Base-by-base conservation (phyloP, 2,113 vertebrate species). In the Sylvietta virens region DNA sequence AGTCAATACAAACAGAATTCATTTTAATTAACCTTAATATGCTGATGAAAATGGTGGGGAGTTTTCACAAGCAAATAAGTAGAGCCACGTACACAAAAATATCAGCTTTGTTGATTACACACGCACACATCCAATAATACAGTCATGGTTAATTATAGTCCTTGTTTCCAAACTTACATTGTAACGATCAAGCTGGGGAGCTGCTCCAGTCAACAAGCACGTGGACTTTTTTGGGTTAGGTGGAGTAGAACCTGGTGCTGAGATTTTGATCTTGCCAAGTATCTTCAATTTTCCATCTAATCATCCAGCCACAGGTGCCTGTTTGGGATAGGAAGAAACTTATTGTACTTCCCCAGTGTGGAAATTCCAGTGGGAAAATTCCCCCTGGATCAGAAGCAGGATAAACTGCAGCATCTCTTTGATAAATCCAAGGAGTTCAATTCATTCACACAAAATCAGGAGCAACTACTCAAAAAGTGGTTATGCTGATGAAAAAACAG, bases 21-120 rank as follows among this genome's bases (percentile, higher is more conserved):
- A 97, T 98, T 98, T 97, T 97, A 98, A 98, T 98, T 98, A 98
- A 98, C 97, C 96, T 97, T 97, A 98, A 98, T 98, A 98, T 88
- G 97, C 96, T 97, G 97, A 98, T 96, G 96, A 93, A 98, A 98
- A 97, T 64, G 71, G 88, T 65, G 79, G 87, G 71, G 94, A 96
- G 90, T 94, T 98, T 97, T 97, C 96, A 91, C 35, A 88, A 97
- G 70, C 56, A 97, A 96, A 84, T 94, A 97, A 97, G 39, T 19
- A 69, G 37, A 91, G 92, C 65, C 89, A 96, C 88, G 80, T 22
- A 66, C 62, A 48, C 50, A 73, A 89, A 97, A 97, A 92, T 96
- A 92, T 67, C 95, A 94, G 80, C 72, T 54, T 66, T 79, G 92
- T 95, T 97, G 97, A 98, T 98, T 96, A 96, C 91, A 93, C 58